A percentile compares a stretch with the other conserved stretches of the same genome.
Conservation (phyloP, 2,113 vertebrate species). For the Amphiprion ocellaris region DNA sequence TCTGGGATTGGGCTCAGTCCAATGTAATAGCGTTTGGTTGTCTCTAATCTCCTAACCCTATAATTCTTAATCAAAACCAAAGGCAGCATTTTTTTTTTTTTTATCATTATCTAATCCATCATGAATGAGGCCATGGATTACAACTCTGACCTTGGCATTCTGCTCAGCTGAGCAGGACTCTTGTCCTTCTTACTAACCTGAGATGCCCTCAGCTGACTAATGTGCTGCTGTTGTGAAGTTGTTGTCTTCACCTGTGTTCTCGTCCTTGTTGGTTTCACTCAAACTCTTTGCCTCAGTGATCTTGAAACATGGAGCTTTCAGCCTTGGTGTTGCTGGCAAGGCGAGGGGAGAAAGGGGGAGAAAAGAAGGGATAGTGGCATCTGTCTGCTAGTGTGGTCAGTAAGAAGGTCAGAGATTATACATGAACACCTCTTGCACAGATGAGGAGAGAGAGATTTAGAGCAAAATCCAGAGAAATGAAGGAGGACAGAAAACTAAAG, state of each 20-base stretch:
- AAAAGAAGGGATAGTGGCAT: conserved; percentile 25
- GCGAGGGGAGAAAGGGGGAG: conserved; percentile 15
- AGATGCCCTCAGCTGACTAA: conserved; percentile 55
- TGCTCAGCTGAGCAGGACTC: conserved; percentile 24
- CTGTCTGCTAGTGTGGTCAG: conserved; percentile 29
- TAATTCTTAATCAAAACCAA: conserved; percentile 84
- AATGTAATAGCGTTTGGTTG: conserved; percentile 74
- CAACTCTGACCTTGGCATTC: conserved; percentile 58
- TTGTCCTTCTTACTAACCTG: not conserved
- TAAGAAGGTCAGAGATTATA: conserved; percentile 42
- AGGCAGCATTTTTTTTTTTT: conserved; percentile 67
- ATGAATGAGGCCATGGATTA: conserved; percentile 81
- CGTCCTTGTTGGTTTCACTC: conserved; percentile 5
- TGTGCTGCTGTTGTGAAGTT: not conserved
- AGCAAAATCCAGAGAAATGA: not conserved
- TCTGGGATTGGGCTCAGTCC: conserved; percentile 80
- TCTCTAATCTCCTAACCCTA: conserved; percentile 83
- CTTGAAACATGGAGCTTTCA: conserved; percentile 2
- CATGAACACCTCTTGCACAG: conserved; percentile 4
- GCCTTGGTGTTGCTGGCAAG: not conserved
- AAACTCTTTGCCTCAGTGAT: not conserved
- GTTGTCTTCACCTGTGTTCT: conserved; percentile 15
- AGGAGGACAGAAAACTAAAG: not conserved
- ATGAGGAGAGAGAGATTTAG: conserved; percentile 13
- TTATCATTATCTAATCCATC: conserved; percentile 79